Base-by-base conservation (phyloP, 2,888 invertebrate species). In the Gari tellinella region DNA sequence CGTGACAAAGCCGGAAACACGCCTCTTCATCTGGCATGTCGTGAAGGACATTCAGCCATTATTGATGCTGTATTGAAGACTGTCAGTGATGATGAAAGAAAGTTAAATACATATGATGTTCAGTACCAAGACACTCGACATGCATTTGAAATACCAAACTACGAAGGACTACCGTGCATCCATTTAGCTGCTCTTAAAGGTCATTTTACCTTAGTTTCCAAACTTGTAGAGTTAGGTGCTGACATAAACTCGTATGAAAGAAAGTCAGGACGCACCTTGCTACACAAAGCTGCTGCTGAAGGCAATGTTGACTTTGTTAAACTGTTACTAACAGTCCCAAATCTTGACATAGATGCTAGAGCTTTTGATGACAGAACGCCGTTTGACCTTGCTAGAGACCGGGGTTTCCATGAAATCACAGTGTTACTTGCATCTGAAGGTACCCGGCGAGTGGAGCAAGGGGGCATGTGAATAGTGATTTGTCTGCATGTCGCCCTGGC, bases 361-460 rank as follows among this genome's bases (percentile, higher is more conserved):
- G 63, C 76, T 0, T 80, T 65, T 48, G 77, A 69, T 23, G 67
- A 66, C 26, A 43, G 45, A n/a, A 74, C 79, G 1, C 72, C 81
- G 15, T 69, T 74, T 46, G 70, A 74, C 15, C 45, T 80, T 40
- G 81, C 81, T 7, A 41, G 76, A 17, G 64, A 56, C 26, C 41
- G 61, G 14, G 60, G 63, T 21, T 57, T 69, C 41, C 37, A 25
- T 43, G 57, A 62, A 21, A 53, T 81, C 17, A 48, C 51, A 15
- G 38, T 49, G 19, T 31, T 51, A 2, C 49, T 80, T 49, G 70
- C 67, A 31, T 31, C 31, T 31, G 31, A 31, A 10, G 4, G 31
- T 31, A 31, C 31, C 10, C 31, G 31, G 10, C 31, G 31, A 31
- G 31, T 10, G 31, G 31, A 4, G 31, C 10, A 4, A 10, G 31